Evolutionary conservation across 2,113 vertebrate species (phyloP), one percentile per base, ranked within the genome.

Genomic region (Lampris incognitus): DNA sequence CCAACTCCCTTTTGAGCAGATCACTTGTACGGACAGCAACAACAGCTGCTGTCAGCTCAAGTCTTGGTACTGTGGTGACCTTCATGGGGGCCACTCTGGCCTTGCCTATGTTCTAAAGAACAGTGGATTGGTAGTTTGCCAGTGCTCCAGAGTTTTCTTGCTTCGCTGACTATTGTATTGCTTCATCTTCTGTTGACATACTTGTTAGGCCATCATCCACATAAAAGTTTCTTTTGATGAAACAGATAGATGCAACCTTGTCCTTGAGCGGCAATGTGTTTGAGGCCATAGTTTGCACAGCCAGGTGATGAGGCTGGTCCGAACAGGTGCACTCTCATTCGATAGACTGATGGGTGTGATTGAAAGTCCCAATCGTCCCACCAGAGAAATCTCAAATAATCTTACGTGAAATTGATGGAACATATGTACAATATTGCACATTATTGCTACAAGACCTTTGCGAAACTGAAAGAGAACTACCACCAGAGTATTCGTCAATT

Each of bases 221-320:
- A 50, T 50, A 50, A 2, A 50, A 50, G 49, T 50, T 50, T 50
- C 49, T 50, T 50, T 50, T 10, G 1, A 50, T 50, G 49, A 50
- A 50, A 8, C 4, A 50, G 64, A 41, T 66, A 66, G 8, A 46
- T 39, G 38, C 69, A 79, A 2, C 56, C 76, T 67, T 55, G 49
- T 3, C 63, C 56, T 55, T 60, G 56, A 8, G 70, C 73, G 4
- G 73, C 73, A 49, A 76, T 50, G 38, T 76, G 24, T 49, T 76
- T 76, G 55, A 76, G 56, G 39, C 86, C 83, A 9, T 52, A 52
- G 95, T 91, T 91, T 11, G 2, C 59, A 51, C 38, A 63, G 1
- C 48, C 58, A 4, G 70, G 70, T 63, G 42, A 69, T 2, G 61
- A 71, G 8, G 36, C 60, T 37, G 61, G 60, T 60, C 71, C 51